Percentiles rank a stretch among this genome's conserved stretches.
Conservation (phyloP, 2,113 vertebrate species). For the Psilopogon haemacephalus region DNA sequence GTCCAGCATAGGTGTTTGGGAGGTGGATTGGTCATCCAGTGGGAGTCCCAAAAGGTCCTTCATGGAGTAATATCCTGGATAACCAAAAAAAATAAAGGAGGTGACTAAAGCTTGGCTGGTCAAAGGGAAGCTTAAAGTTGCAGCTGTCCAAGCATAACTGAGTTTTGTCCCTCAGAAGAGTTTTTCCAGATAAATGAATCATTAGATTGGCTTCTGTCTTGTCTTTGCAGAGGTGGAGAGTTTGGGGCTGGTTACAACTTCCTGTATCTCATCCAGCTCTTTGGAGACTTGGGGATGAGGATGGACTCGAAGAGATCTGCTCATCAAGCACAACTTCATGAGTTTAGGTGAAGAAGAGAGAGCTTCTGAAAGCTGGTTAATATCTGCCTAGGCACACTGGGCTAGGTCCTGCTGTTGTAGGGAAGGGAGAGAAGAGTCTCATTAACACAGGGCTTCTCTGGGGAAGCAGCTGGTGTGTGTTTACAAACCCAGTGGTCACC, state of each 20-base stretch:
- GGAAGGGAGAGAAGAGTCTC: background rate
- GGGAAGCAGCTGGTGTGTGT: rapidly evolving
- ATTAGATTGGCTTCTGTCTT: background rate
- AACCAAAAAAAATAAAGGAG: background rate
- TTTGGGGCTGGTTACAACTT: background rate
- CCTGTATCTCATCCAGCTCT: background rate
- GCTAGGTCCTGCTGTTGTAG: background rate
- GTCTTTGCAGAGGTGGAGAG: background rate
- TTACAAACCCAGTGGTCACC: background rate
- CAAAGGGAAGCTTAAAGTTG: background rate
- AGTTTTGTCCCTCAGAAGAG: background rate
- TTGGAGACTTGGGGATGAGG: background rate
- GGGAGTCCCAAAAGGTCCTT: background rate
- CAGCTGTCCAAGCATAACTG: background rate
- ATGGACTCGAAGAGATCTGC: rapidly evolving
- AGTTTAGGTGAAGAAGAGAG: background rate
- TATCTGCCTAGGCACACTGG: background rate
- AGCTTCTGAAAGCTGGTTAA: background rate
- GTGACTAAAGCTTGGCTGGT: background rate
- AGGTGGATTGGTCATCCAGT: background rate
- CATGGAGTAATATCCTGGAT: background rate
- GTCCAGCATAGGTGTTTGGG: background rate
- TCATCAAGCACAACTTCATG: background rate
- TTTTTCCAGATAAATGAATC: background rate
- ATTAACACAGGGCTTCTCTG: background rate